Evolutionary conservation across 30 jellyfish, hydroid and myxozoan genomes (phyloP).

Genomic region (Catostylus mosaicus): DNA sequence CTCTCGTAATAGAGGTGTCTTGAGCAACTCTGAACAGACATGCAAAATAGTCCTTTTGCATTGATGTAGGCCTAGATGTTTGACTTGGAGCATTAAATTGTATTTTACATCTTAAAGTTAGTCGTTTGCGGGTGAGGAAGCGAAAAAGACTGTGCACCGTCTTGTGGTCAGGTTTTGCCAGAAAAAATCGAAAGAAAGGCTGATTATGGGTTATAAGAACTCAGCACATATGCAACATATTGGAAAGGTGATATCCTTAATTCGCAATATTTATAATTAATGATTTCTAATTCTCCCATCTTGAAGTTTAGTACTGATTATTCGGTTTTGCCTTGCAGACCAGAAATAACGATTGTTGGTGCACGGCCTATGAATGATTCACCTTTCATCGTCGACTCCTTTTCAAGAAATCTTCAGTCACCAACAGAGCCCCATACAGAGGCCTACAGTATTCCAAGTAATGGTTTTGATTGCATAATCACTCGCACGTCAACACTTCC

Average conservation of each 20-base stretch:
- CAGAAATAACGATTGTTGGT: slow-evolving; percentile 53
- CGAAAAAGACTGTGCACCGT: too few species aligned
- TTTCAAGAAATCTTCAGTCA: slow-evolving; percentile 11
- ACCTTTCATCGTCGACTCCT: slow-evolving; percentile 7
- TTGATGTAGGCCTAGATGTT: too few species aligned
- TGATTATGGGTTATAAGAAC: too few species aligned
- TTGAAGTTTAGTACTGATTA: neutral
- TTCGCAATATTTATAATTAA: neutral
- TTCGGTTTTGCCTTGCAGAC: slow-evolving; percentile 22
- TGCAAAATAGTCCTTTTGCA: too few species aligned
- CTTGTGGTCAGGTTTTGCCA: too few species aligned
- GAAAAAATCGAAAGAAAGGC: too few species aligned
- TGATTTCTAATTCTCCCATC: neutral
- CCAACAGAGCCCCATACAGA: slow-evolving; percentile 13
- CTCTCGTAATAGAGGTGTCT: too few species aligned
- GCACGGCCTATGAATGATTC: slow-evolving; percentile 66
- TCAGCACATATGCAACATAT: too few species aligned
- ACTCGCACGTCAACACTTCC: slow-evolving; percentile 47
- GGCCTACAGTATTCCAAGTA: neutral
- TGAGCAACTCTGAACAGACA: too few species aligned
- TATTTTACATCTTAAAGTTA: too few species aligned
- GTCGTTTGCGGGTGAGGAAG: too few species aligned
- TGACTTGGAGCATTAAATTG: too few species aligned
- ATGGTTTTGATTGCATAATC: slow-evolving; percentile 29
- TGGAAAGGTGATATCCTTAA: neutral